Base-by-base conservation (phyloP, 2,113 vertebrate genomes). In the Forbesichthys papilliferus region DNA sequence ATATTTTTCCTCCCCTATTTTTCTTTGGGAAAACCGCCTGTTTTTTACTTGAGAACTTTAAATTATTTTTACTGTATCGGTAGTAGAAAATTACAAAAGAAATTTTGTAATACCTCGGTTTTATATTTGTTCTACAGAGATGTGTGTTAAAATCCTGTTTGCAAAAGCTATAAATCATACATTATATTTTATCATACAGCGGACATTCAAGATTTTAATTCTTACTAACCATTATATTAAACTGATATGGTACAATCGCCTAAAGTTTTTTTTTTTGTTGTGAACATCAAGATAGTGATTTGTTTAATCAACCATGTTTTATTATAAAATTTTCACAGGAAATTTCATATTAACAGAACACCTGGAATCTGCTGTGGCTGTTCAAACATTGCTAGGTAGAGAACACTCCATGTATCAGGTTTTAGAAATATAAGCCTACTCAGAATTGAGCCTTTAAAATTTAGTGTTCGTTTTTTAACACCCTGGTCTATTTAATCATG, bases 251-350 rank as follows among this genome's bases (percentile, higher is more conserved):
- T 27, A 27, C 27, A 27, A 27, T 27, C 27, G 2, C 27, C 27
- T 2, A 27, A 27, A 3, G 27, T 3, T 27, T 27, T 27, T 27
- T 27, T 27, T 27, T 27, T 27, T 27, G 2, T 27, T 27, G 20
- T 20, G 20, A 2, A 27, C 27, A 42, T 42, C 7, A 42, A 6
- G 36, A 42, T 42, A 42, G 36, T 5, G 36, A 42, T 42, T 42
- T 6, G 36, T 42, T 8, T 42, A 42, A 42, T 42, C 36, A 42
- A 42, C 7, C 36, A 46, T 57, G 62, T 77, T 79, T 87, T 83
- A 85, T 87, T 81, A 87, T 79, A 84, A 87, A 74, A 66, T 74
- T 46, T 36, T 58, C 74, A 75, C 78, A 79, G 71, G 79, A 81
- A 81, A 47, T 16, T 75, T 81, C 79, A 84, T 87, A 77, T 83